Conservation (phyloP, 1,140 invertebrate species). For the Phthorimaea operculella region DNA sequence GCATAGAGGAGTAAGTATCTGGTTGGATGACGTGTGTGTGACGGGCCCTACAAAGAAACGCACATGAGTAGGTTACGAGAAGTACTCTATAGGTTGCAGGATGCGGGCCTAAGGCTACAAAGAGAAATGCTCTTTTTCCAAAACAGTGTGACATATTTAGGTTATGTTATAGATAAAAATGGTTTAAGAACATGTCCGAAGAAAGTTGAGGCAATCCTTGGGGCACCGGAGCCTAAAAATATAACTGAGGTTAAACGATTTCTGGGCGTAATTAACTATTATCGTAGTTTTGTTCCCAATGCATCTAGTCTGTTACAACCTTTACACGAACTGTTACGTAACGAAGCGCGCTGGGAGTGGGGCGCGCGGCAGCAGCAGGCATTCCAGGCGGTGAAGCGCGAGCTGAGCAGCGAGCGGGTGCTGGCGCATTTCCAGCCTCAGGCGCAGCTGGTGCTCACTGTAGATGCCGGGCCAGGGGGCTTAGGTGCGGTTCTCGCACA, state of each 20-base stretch:
- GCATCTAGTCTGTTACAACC: neutral
- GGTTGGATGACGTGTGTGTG: too few species aligned
- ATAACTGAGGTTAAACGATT: neutral
- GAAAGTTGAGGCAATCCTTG: constrained; percentile 1
- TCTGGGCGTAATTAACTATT: constrained; percentile 8
- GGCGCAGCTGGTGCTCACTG: neutral
- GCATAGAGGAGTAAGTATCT: too few species aligned
- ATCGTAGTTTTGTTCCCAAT: constrained; percentile 8
- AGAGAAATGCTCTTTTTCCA: too few species aligned
- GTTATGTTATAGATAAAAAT: too few species aligned
- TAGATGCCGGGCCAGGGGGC: neutral
- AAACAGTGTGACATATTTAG: too few species aligned
- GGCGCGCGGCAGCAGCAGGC: neutral
- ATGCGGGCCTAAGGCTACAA: too few species aligned
- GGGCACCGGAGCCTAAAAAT: neutral
- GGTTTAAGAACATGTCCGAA: neutral
- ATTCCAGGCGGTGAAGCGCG: constrained; percentile 4
- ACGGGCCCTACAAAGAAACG: too few species aligned
- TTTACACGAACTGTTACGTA: constrained; percentile 1
- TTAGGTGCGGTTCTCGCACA: constrained; percentile 1
- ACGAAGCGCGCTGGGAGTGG: constrained; percentile 5
- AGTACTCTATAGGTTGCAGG: too few species aligned
- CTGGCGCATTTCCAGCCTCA: constrained; percentile 4
- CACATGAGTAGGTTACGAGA: too few species aligned
- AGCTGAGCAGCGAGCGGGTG: neutral